Evolutionary conservation across 2,113 vertebrate genomes (phyloP), one percentile per base, ranked within the genome.

Genomic region (Tetrao urogallus): DNA sequence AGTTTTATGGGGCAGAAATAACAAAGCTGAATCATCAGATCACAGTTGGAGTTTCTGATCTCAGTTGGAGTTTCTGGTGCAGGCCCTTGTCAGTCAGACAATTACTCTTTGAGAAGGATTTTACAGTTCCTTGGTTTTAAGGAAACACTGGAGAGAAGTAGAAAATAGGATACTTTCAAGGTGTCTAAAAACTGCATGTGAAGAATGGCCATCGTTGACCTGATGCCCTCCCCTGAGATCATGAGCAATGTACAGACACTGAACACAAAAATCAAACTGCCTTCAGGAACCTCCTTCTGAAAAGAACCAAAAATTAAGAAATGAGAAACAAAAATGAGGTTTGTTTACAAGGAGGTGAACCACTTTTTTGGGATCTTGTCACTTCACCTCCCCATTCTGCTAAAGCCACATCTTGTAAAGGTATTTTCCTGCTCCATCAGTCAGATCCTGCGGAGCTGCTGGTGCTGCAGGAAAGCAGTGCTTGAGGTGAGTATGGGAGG

Each of bases 21-120:
- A 76, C 74, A 88, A 90, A 92, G 71, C 47, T 82, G 71, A 66
- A n/a, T 83, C 66, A 82, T 93, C 64, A 74, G 50, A 32, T 92
- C 89, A 64, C 64, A 27, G 66, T 65, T 77, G 54, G 65, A 84
- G 75, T 86, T 87, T 82, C 40, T 56, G 58, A 82, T 90, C 80
- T 81, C 73, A 17, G 32, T 11, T 85, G 81, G 58, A 88, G 70
- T 82, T 92, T 88, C 54, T 78, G 78, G 36, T 60, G 32, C 60
- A 77, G 64, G 16, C 56, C 20, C 64, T 70, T 90, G 5, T 73
- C 52, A 92, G 30, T 42, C 2, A 12, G 32, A 75, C 34, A 56
- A 30, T 77, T 90, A 56, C 47, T 94, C 27, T 89, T 89, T 56
- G 28, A 73, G 48, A 74, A 73, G 48, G 43, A 71, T 92, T 54